Base-by-base conservation (phyloP, 2,888 invertebrate genomes). In the Plagodis pulveraria region DNA sequence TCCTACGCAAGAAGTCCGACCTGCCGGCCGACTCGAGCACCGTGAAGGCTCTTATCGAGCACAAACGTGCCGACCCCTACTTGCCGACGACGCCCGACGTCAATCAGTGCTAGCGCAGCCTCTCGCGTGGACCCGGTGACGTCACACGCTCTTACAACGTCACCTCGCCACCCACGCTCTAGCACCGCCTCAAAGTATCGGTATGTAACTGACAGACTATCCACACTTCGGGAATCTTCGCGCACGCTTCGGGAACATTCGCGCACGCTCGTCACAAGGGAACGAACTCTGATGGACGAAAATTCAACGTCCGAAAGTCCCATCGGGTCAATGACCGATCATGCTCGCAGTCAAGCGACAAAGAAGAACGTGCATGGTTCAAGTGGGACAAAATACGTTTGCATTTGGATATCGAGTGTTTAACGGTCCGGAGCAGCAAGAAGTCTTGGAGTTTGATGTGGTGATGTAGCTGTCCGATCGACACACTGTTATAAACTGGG, bases 1-100 rank as follows among this genome's bases (percentile, higher is more conserved):
- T 99, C 72, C 94, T 99, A 69, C 96, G 98, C 89, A 96, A 98
- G 90, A 99, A 99, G 93, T 98, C 98, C 11, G 98, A 99, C 87
- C 94, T 99, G 83, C 99, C 99, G 48, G 97, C 98, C 80, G 99
- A 99, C 93, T 95, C 96, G 74, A 96, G 96, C 85, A 98, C 98
- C 55, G 96, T 98, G 77, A 96, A 96, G 87, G 98, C 98, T 68
- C 94, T 99, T 73, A 96, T 96, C 84, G 97, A 97, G 86, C 98
- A 99, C 94, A 97, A 97, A 90, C 95, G 99, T 80, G 96, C 97
- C 73, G 98, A 98, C 89, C 97, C 98, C 80, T 98, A 94, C 94
- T 95, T 98, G 76, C 92, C 96, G 72, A 96, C 97, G 63, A 96
- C 97, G 77, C 96, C 97, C 65, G 97, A 97, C 93, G 96, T 96